A percentile compares a stretch with the other conserved stretches of the same genome.
These are phyloP conservation scores for Cerceris ruficornis DNA, from an alignment of 2,888 invertebrate genomes.

Conservation along the genomic window DNA sequence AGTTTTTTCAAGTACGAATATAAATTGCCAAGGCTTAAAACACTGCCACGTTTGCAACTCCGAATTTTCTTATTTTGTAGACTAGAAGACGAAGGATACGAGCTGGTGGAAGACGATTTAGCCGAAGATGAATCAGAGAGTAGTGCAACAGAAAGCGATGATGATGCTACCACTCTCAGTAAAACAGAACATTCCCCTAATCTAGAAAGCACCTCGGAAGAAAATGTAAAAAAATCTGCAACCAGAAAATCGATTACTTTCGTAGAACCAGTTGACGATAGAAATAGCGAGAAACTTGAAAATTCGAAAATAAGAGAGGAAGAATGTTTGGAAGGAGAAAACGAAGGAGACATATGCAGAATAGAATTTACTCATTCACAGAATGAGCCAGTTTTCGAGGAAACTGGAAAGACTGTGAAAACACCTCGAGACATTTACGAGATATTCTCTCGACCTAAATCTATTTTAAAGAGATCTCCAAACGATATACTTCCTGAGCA, in stretches of 20 bases:
- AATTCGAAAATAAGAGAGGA: not conserved
- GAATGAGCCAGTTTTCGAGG: constrained; percentile 33
- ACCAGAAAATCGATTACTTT: constrained; percentile 26
- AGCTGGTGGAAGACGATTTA: constrained; percentile 66
- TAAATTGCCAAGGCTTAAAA: not conserved
- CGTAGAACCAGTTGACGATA: constrained; percentile 16
- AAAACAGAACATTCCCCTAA: constrained; percentile 34
- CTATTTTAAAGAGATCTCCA: constrained; percentile 75
- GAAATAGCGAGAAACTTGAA: not conserved
- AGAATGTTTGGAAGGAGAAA: constrained; percentile 2
- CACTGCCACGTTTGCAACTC: not conserved
- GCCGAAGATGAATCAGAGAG: constrained; percentile 63
- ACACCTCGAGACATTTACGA: constrained; percentile 75
- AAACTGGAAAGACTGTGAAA: constrained; percentile 49
- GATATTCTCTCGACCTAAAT: constrained; percentile 71
- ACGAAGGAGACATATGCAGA: constrained; percentile 65
- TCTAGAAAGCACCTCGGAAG: not conserved
- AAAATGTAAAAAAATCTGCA: not conserved
- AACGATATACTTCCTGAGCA: constrained; percentile 53
- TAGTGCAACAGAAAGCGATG: constrained; percentile 36
- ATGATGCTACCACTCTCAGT: constrained; percentile 57
- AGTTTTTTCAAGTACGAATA: not conserved
- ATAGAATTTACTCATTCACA: constrained; percentile 75
- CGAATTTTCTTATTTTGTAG: constrained; percentile 49
- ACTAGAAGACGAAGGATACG: constrained; percentile 65